These are phyloP conservation scores for Scomber japonicus DNA, from an alignment of 2,113 vertebrate species.

Conservation along the genomic window DNA sequence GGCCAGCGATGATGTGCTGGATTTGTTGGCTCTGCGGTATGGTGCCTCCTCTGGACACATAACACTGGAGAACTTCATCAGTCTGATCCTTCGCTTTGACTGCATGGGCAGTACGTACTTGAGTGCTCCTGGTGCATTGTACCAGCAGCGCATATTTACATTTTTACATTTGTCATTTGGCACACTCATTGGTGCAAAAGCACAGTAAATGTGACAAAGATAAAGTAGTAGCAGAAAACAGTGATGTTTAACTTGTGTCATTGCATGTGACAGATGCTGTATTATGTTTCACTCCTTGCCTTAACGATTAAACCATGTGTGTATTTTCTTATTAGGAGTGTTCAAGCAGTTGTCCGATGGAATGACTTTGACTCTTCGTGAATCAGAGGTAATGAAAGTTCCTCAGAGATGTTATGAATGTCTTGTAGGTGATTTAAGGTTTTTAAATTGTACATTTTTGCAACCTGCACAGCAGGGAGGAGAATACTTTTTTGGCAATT, in stretches of 20 bases:
- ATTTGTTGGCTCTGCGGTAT: slow-evolving; percentile 79
- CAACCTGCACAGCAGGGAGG: not conserved
- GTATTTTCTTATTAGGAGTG: slow-evolving; percentile 54
- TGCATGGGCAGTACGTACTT: slow-evolving; percentile 78
- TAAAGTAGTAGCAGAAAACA: too few species aligned
- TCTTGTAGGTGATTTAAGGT: not conserved
- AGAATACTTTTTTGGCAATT: not conserved
- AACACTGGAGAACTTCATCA: slow-evolving; percentile 81
- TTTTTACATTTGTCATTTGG: too few species aligned
- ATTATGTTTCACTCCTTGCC: not conserved
- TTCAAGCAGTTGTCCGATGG: slow-evolving; percentile 63
- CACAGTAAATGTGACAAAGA: too few species aligned
- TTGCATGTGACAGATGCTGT: not conserved
- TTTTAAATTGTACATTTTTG: not conserved
- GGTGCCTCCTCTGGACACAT: slow-evolving; percentile 70
- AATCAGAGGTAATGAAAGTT: slow-evolving; percentile 63
- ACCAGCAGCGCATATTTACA: too few species aligned
- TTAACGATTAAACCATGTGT: not conserved
- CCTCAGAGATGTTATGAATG: not conserved
- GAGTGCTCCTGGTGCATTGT: too few species aligned
- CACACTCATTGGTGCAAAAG: too few species aligned
- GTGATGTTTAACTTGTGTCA: too few species aligned
- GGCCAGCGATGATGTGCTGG: slow-evolving; percentile 75
- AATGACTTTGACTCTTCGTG: slow-evolving; percentile 49
- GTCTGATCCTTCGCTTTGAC: slow-evolving; percentile 77